These are phyloP conservation scores for Cyclopterus lumpus DNA, from an alignment of 2,797 vertebrate species.

Conservation along the genomic window DNA sequence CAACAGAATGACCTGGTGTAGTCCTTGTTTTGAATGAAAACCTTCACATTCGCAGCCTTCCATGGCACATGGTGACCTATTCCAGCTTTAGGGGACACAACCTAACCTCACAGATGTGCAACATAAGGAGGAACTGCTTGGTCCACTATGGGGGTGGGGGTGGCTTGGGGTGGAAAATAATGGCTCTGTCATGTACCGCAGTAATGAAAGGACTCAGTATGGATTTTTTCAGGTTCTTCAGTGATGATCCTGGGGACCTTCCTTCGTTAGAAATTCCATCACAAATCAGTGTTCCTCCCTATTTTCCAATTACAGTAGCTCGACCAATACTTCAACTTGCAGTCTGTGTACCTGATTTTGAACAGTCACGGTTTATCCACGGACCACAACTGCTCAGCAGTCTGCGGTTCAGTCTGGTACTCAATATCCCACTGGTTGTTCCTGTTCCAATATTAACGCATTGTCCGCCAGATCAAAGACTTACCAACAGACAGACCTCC, in stretches of 20 bases:
- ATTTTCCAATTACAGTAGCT: conserved; percentile 13
- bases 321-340: not conserved
- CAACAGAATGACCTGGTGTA: conserved; percentile 10
- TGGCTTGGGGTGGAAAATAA: too few relatives aligned
- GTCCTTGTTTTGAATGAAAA: conserved; percentile 31
- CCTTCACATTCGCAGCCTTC: conserved; percentile 19
- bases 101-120: conserved; percentile 26
- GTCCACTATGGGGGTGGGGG: not conserved
- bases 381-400: conserved; percentile 23
- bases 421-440: conserved; percentile 41
- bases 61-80: conserved; percentile 20
- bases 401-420: conserved; percentile 28
- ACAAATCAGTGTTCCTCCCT: conserved; percentile 13
- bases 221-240: conserved; percentile 21
- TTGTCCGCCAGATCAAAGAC: conserved; percentile 65
- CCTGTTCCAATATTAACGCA: conserved; percentile 50
- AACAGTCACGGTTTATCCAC: conserved; percentile 3
- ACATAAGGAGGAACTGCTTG: conserved; percentile 33
- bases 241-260: conserved; percentile 6
- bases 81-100: conserved; percentile 39
- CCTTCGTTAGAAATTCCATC: conserved; percentile 8
- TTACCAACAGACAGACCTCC: conserved; percentile 17
- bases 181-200: conserved; percentile 3
- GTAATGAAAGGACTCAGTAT: conserved; percentile 25
- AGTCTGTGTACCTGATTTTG: conserved; percentile 16